Conservation (phyloP, 2,113 vertebrate genomes). For the Podilymbus podiceps region DNA sequence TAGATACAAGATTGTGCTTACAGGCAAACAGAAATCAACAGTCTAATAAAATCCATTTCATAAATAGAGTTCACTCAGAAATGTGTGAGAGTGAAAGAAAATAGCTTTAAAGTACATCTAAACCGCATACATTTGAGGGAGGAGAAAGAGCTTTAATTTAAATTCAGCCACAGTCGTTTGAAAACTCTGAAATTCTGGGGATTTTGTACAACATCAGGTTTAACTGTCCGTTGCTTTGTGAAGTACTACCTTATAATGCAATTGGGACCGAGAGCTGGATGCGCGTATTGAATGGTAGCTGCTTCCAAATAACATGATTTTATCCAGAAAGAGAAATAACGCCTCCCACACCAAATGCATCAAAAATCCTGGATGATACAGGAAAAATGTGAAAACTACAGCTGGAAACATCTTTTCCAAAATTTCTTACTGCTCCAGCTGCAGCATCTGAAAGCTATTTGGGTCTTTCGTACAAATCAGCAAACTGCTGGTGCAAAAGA, state of each 20-base stretch:
- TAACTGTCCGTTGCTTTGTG: not conserved
- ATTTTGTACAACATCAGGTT: not conserved
- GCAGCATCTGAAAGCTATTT: conserved; percentile 45
- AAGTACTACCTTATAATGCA: not conserved
- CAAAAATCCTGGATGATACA: not conserved
- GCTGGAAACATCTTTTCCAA: not conserved
- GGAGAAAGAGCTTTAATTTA: not conserved
- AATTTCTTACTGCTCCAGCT: not conserved
- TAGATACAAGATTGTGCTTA: not conserved
- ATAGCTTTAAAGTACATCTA: not conserved
- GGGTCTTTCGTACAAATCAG: conserved; percentile 6
- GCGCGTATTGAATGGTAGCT: not conserved
- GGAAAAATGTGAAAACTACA: conserved; percentile 2
- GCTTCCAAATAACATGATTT: conserved; percentile 24
- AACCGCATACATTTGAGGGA: not conserved
- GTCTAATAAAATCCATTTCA: not conserved
- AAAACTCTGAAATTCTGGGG: conserved; percentile 8
- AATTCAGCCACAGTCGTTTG: not conserved
- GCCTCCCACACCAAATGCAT: not conserved
- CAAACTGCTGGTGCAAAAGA: conserved; percentile 1
- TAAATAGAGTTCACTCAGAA: not conserved
- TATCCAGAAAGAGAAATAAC: conserved; percentile 37
- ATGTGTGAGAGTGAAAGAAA: no score
- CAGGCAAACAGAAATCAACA: not conserved
- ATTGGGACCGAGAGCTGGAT: conserved; percentile 5